Evolutionary conservation across 1,140 invertebrate species (phyloP).

Genomic region (Vanessa atalanta): DNA sequence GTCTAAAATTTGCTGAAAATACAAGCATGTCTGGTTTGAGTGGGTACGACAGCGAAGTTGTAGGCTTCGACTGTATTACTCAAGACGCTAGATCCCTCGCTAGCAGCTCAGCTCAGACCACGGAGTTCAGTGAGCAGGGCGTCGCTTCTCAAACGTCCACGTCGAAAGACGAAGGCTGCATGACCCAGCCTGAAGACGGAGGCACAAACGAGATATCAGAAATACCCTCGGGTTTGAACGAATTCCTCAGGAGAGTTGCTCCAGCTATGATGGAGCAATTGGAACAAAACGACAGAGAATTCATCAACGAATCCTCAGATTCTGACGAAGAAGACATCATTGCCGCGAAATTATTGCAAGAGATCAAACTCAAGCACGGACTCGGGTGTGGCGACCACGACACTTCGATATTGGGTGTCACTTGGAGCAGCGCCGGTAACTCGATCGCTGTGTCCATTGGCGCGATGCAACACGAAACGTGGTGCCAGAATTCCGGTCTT

Average conservation of each 20-base stretch:
- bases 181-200: constrained; percentile 48
- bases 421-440: constrained; percentile 67
- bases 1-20: neutral
- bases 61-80: constrained; percentile 60
- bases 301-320: constrained; percentile 60
- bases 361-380: constrained; percentile 51
- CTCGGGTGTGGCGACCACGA: constrained; percentile 58
- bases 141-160: constrained; percentile 52
- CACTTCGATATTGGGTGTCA: constrained; percentile 50
- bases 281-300: constrained; percentile 54
- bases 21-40: constrained; percentile 60
- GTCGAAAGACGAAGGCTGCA: constrained; percentile 51
- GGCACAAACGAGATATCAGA: constrained; percentile 45
- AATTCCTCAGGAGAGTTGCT: constrained; percentile 62
- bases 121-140: constrained; percentile 52
- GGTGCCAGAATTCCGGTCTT: constrained; percentile 62
- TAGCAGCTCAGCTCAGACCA: constrained; percentile 54
- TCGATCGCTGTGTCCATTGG: constrained; percentile 65
- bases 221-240: constrained; percentile 60
- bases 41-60: constrained; percentile 66
- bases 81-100: constrained; percentile 36
- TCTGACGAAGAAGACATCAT: constrained; percentile 65
- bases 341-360: constrained; percentile 56
- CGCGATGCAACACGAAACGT: constrained; percentile 55
- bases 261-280: constrained; percentile 67